These are phyloP conservation scores for Lithophane socia DNA, from an alignment of 2,888 invertebrate genomes.

Conservation along the genomic window DNA sequence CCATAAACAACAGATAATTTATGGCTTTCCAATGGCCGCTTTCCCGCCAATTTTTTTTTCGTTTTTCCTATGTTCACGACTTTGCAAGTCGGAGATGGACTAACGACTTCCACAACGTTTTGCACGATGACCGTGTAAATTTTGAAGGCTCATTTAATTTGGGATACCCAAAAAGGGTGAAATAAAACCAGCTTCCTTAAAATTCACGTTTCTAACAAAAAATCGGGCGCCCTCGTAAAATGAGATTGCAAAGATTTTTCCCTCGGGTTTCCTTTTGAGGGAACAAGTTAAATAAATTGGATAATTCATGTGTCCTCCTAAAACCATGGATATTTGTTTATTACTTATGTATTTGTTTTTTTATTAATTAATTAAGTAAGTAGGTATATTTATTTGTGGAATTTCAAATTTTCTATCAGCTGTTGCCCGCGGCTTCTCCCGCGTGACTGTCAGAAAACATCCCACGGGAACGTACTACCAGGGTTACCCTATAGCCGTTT, in stretches of 20 bases:
- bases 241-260: conserved; percentile 27
- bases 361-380: neutral
- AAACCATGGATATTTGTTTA: conserved; percentile 6
- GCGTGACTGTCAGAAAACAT: too few species aligned
- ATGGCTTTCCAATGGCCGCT: conserved; percentile 5
- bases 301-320: conserved; percentile 18
- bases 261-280: conserved; percentile 22
- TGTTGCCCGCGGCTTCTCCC: too few species aligned
- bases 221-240: conserved; percentile 20
- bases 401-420: neutral
- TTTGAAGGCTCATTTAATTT: conserved; percentile 35
- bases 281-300: conserved; percentile 19
- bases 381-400: neutral
- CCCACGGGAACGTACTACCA: too few species aligned
- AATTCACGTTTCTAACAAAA: conserved; percentile 9
- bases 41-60: conserved; percentile 15
- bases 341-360: neutral
- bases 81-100: conserved; percentile 29
- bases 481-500: too few species aligned
- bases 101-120: conserved; percentile 21
- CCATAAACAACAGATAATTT: conserved; percentile 16
- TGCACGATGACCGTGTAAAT: conserved; percentile 23
- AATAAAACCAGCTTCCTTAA: conserved; percentile 15
- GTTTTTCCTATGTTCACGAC: conserved; percentile 14
- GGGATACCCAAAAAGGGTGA: conserved; percentile 25